phyloP scores from a whole-genome alignment of 2,797 vertebrate genomes.

The Dendrocincla fuliginosa region DNA sequence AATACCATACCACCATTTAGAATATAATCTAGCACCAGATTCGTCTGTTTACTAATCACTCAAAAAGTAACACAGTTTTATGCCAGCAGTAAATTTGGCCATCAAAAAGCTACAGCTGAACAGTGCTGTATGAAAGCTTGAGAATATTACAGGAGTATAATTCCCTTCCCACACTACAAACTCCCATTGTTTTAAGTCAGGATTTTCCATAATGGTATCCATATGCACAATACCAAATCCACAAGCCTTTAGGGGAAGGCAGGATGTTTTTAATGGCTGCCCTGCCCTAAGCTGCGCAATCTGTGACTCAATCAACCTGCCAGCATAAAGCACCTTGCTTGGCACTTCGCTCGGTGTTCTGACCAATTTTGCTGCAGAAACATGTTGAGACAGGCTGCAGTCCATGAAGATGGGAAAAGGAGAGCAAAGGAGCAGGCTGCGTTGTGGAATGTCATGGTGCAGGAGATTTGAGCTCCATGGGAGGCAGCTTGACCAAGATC shows the following conservation, averaged over 20 bases:
- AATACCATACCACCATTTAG: neutral
- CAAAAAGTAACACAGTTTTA: neutral
- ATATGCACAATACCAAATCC: neutral
- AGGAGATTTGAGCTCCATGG: rapidly evolving
- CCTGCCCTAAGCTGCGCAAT: neutral
- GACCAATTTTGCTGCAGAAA: neutral
- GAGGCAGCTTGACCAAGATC: neutral
- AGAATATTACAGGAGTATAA: neutral
- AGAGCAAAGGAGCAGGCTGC: neutral
- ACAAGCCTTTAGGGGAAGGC: neutral
- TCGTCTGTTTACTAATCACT: neutral
- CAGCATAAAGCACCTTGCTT: neutral
- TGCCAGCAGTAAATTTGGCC: neutral
- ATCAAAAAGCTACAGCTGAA: neutral
- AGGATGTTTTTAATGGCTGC: neutral
- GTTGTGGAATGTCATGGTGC: neutral
- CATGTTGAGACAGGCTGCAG: neutral
- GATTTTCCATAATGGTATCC: neutral
- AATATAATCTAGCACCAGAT: neutral
- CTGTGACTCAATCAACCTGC: neutral
- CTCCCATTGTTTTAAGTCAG: neutral
- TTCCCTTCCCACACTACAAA: neutral
- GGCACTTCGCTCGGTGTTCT: neutral
- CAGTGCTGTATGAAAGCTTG: neutral
- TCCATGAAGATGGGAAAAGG: neutral